Percentiles rank a stretch among this genome's conserved stretches.
Evolutionary conservation across 2,888 invertebrate genomes (phyloP).

Genomic region (Cabera pusaria): DNA sequence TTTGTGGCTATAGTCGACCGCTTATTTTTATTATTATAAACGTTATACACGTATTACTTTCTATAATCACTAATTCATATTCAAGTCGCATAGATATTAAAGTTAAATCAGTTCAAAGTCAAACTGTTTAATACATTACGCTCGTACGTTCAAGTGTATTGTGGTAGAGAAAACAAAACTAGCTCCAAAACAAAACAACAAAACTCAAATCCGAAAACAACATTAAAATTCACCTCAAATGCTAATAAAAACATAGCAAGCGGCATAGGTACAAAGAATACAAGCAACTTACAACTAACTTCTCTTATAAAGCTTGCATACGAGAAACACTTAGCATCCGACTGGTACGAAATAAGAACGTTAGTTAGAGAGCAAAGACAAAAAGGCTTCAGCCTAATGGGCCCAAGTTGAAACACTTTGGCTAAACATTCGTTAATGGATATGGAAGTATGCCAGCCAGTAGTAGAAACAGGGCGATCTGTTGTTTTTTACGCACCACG

Average conservation of each 20-base stretch:
- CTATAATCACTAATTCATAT: too few relatives aligned
- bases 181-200: too few relatives aligned
- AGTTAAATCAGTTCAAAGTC: too few relatives aligned
- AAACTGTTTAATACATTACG: too few relatives aligned
- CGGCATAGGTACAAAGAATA: conserved; percentile 25
- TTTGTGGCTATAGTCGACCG: too few relatives aligned
- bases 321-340: conserved; percentile 65
- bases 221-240: conserved; percentile 20
- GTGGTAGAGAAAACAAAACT: background rate
- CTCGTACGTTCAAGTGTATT: too few relatives aligned
- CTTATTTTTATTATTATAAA: too few relatives aligned
- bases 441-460: conserved; percentile 75
- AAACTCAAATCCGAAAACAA: background rate
- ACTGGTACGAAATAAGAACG: conserved; percentile 58
- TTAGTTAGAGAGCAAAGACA: conserved; percentile 69
- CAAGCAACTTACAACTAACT: conserved; percentile 31
- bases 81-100: too few relatives aligned
- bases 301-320: conserved; percentile 44
- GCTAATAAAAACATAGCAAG: conserved; percentile 22
- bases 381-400: conserved; percentile 75
- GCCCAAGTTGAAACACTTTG: conserved; percentile 77
- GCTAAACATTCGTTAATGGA: conserved; percentile 82
- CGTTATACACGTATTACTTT: too few relatives aligned
- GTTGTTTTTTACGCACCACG: conserved; percentile 66
- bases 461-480: conserved; percentile 44